Conservation (phyloP, 2,797 vertebrate genomes). For the Melanotaenia trifasciata region DNA sequence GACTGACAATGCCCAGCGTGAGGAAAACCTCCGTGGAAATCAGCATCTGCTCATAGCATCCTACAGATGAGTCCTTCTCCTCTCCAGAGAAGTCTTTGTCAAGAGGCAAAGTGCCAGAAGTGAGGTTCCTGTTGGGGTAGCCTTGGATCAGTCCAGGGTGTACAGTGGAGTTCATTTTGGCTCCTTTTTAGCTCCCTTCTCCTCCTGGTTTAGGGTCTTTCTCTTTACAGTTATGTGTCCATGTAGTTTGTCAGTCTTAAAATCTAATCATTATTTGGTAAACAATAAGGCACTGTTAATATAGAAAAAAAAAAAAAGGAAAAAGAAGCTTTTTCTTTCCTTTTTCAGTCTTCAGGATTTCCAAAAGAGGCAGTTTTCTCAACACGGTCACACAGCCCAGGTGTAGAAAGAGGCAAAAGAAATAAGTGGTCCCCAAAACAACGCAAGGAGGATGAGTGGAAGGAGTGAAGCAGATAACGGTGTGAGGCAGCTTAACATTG, state of each 20-base stretch:
- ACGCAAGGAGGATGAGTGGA: neutral
- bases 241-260: conserved; percentile 1
- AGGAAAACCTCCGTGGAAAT: conserved; percentile 94
- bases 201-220: neutral
- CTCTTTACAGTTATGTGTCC: conserved; percentile 7
- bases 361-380: conserved; percentile 17
- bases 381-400: neutral
- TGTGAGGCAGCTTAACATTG: conserved; percentile 25
- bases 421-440: neutral
- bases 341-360: neutral
- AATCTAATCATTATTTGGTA: neutral
- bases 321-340: neutral
- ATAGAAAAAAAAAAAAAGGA: neutral
- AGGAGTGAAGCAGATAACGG: neutral
- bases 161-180: conserved; percentile 85
- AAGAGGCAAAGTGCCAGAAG: conserved; percentile 42
- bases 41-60: conserved; percentile 89
- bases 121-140: conserved; percentile 83
- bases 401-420: neutral
- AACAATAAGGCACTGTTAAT: neutral
- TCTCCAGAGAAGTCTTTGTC: conserved; percentile 63
- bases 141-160: conserved; percentile 73
- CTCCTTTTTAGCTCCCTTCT: neutral
- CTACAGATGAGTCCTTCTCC: conserved; percentile 76
- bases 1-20: conserved; percentile 90